Evolutionary conservation across 53 echinoderm and acorn worm genomes (phyloP), one percentile per base, ranked within the genome.

Genomic region (Paelopatides confundens): DNA sequence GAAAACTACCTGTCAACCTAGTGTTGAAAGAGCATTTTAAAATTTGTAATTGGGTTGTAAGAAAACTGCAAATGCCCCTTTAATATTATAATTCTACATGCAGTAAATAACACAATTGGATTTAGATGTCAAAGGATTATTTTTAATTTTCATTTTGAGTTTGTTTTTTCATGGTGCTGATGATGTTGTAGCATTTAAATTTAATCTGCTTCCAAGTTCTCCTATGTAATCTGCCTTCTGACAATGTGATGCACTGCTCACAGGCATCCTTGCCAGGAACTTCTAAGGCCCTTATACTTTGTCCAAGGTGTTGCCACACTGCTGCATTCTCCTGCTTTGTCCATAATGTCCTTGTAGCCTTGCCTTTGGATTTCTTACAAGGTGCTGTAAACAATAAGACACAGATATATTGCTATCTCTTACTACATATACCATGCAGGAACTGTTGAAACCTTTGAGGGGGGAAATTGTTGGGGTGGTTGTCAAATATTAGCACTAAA

Each of bases 181-280:
- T 69, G 3, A 69, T 35, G 38, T 69, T 69, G 38, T 69, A 69
- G 18, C 69, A 31, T 35, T 69, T 69, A 69, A 32, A 69, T 69
- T 69, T 69, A 1, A 69, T 35, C 14, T 35, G 14, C n/a, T 13
- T 69, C 69, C 69, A 69, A 21, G 69, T 12, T 69, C 36, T 69
- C 11, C 23, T 69, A 13, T 69, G 29, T 14, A 69, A 18, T 4
- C 35, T 69, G 0, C 37, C 37, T 14, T 34, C 69, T 12, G 69
- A 35, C 14, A 33, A 69, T 35, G 14, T 9, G 18, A 69, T 34
- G 69, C 69, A 69, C 36, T 35, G 14, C 36, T 29, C 21, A 18
- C 69, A 69, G 2, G 69, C 69, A 69, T 69, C 69, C 34, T 69
- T 69, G 14, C 70, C 70, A n/a, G 70, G 70, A 34, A 35, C 35